phyloP scores from a whole-genome alignment of 2,888 invertebrate species.

The Venusia cambrica region DNA sequence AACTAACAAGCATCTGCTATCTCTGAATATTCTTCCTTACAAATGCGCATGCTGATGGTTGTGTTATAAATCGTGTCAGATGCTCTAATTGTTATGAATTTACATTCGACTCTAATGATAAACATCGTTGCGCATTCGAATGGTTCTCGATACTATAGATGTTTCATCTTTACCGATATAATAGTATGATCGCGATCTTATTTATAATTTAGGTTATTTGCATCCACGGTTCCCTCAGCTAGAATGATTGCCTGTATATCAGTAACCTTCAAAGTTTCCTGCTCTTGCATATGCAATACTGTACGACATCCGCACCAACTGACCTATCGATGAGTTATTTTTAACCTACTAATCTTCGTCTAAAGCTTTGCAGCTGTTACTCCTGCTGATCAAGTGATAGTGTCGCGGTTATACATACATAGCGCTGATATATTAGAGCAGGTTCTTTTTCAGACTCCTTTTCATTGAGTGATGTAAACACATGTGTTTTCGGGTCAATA shows the following conservation, averaged over 20 bases:
- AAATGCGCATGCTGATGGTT: no score
- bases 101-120: slow-evolving; percentile 1
- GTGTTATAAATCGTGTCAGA: no score
- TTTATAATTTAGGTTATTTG: slow-evolving; percentile 8
- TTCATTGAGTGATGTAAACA: neutral
- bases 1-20: no score
- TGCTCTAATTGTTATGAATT: no score
- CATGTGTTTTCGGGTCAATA: slow-evolving; percentile 11
- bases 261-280: slow-evolving; percentile 41
- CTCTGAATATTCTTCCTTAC: no score
- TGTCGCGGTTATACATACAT: no score
- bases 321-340: slow-evolving; percentile 29
- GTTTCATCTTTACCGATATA: no score
- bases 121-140: slow-evolving; percentile 3
- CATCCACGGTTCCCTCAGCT: slow-evolving; percentile 14
- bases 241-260: slow-evolving; percentile 20
- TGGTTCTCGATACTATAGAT: no score
- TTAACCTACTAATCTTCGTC: slow-evolving; percentile 3
- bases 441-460: no score
- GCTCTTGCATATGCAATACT: slow-evolving; percentile 31
- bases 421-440: no score
- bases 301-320: slow-evolving; percentile 34
- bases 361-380: neutral
- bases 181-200: slow-evolving; percentile 3
- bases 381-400: no score